Base-by-base conservation (phyloP, 2,797 vertebrate genomes). In the Lutjanus campechanus region DNA sequence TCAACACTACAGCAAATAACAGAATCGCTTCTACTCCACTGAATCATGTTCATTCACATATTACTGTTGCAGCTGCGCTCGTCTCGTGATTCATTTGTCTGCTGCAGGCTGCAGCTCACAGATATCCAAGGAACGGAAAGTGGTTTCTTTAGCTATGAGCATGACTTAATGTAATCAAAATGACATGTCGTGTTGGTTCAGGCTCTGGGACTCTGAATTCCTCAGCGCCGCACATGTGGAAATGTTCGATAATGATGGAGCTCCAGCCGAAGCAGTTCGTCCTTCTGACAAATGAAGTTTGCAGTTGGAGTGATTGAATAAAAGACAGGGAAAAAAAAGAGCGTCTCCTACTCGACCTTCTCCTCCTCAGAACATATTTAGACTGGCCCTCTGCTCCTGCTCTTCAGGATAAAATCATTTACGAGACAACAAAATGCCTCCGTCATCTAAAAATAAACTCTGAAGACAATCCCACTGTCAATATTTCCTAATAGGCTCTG, bases 381-480 rank as follows among this genome's bases (percentile, higher is more conserved):
- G 53, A 56, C 20, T 16, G 25, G 9, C 54, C 46, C n/a, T 36
- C 4, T 36, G 36, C 19, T 50, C 58, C 47, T n/a, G 8, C 73
- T 68, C 47, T 16, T 36, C 56, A n/a, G 25, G 49, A 58, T 19
- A 13, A 75, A 43, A 25, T 16, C 5, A 50, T 43, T 49, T 36
- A 53, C 4, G 17, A 15, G 16, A 54, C 40, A 20, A 69, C 67
- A 41, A 40, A 77, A 47, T n/a, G 22, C 65, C 22, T 17, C 19
- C 0, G n/a, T 19, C 49, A 36, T 47, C 40, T 69, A 61, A 61
- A 75, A 71, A 65, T 56, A 58, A 77, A 73, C 16, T 7, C 22
- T 29, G 22, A 20, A 25, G 41, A 72, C 8, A 17, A 63, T 68
- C 58, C n/a, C 41, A 43, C n/a, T 44, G 65, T 78, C 69, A 62